These are phyloP conservation scores for Antigone vipio DNA, from an alignment of 2,113 vertebrate genomes.

Conservation along the genomic window DNA sequence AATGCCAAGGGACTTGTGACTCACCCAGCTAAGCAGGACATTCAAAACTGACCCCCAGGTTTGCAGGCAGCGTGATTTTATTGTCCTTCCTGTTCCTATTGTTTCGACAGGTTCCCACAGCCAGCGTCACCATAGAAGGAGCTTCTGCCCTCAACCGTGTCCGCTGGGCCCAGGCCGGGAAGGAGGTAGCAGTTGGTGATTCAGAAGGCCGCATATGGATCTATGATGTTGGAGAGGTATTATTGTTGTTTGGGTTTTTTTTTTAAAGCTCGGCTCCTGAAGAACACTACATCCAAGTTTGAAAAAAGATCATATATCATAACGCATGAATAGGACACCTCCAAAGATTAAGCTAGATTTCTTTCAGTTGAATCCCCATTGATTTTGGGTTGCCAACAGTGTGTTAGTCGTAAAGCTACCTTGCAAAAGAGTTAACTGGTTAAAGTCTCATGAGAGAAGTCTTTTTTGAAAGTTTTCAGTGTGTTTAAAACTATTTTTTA, in stretches of 20 bases:
- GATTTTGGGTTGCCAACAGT: not conserved
- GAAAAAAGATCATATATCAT: not conserved
- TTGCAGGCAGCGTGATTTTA: not conserved
- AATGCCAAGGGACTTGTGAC: not conserved
- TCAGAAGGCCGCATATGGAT: conserved; percentile 97
- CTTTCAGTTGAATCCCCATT: not conserved
- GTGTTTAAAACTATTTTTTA: not conserved
- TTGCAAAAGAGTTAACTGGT: not conserved
- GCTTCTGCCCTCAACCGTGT: conserved; percentile 94
- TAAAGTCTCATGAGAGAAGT: not conserved
- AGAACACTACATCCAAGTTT: not conserved
- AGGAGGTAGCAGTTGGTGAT: conserved; percentile 95
- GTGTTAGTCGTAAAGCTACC: not conserved
- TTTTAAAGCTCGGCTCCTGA: not conserved
- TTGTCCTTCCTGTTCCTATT: conserved; percentile 13
- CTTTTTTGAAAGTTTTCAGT: not conserved
- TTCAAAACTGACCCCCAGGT: not conserved
- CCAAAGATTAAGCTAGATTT: not conserved
- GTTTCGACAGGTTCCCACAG: conserved; percentile 87
- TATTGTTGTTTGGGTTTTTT: not conserved
- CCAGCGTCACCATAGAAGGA: conserved; percentile 93
- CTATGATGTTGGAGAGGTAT: conserved; percentile 98
- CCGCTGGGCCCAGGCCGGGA: conserved; percentile 91
- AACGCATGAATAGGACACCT: not conserved
- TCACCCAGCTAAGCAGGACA: not conserved